A percentile compares a stretch with the other conserved stretches of the same genome.
Evolutionary conservation across 2,888 invertebrate species (phyloP).

Genomic region (Stramonita haemastoma): DNA sequence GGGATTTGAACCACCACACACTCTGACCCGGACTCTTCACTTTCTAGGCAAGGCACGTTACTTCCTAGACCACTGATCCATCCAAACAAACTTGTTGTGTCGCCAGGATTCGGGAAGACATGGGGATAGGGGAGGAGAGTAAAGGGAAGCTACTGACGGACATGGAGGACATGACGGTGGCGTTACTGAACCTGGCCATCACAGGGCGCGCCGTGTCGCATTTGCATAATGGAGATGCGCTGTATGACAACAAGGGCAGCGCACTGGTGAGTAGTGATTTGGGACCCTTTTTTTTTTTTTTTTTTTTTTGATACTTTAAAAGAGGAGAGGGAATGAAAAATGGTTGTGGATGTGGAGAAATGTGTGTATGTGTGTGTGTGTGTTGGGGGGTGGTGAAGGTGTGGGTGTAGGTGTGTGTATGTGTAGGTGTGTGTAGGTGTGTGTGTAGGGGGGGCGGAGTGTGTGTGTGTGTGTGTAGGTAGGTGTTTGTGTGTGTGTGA

Average conservation of each 20-base stretch:
- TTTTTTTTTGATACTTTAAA: background rate
- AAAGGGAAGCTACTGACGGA: conserved; percentile 76
- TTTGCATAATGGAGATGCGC: conserved; percentile 86
- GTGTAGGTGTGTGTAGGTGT: background rate
- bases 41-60: too few relatives aligned
- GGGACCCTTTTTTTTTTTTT: background rate
- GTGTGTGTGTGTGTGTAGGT: too few relatives aligned
- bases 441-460: too few relatives aligned
- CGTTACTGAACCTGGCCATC: conserved; percentile 85
- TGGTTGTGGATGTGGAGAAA: background rate
- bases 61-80: too few relatives aligned
- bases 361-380: background rate
- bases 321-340: background rate
- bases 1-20: too few relatives aligned
- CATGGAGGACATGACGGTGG: conserved; percentile 84
- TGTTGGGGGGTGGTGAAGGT: background rate
- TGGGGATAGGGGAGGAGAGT: conserved; percentile 54
- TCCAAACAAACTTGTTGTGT: background rate
- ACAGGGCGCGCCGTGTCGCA: conserved; percentile 88
- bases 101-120: conserved; percentile 62
- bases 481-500: too few relatives aligned
- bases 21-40: too few relatives aligned
- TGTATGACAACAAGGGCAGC: conserved; percentile 76
- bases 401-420: background rate
- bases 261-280: conserved; percentile 60